phyloP scores from a whole-genome alignment of 2,888 invertebrate species.

The Chrysolina oricalcia region DNA sequence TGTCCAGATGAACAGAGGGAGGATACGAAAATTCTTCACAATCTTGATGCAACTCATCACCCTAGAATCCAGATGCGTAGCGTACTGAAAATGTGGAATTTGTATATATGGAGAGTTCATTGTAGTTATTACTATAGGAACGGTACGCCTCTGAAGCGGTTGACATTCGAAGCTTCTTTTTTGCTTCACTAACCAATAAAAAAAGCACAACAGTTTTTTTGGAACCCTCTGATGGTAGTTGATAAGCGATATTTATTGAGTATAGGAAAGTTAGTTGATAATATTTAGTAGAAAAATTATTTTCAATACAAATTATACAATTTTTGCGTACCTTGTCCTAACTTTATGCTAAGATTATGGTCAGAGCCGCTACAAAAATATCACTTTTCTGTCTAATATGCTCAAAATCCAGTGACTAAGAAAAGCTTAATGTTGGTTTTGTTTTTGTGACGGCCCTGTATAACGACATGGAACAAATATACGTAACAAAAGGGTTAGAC shows the following conservation, averaged over 20 bases:
- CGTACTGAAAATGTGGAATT: conserved; percentile 51
- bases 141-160: conserved; percentile 43
- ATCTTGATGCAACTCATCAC: conserved; percentile 23
- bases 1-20: conserved; percentile 60
- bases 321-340: conserved; percentile 61
- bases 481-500: conserved; percentile 58
- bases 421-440: not conserved
- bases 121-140: conserved; percentile 52
- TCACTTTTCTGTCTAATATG: conserved; percentile 22
- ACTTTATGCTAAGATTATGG: conserved; percentile 51
- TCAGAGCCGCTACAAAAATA: conserved; percentile 26
- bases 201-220: conserved; percentile 41
- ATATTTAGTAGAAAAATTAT: conserved; percentile 64
- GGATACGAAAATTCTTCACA: conserved; percentile 47
- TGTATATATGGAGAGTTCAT: conserved; percentile 68
- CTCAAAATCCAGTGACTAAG: conserved; percentile 22
- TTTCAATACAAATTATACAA: conserved; percentile 65
- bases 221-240: conserved; percentile 67
- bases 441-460: conserved; percentile 34
- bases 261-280: conserved; percentile 56
- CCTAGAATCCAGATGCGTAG: conserved; percentile 47
- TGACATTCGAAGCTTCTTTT: conserved; percentile 44
- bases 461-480: conserved; percentile 53
- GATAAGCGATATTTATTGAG: conserved; percentile 55
- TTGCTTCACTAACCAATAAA: conserved; percentile 50